A percentile compares a stretch with the other conserved stretches of the same genome.
Evolutionary conservation across 2,113 vertebrate species (phyloP).

Genomic region (Dromaius novaehollandiae): DNA sequence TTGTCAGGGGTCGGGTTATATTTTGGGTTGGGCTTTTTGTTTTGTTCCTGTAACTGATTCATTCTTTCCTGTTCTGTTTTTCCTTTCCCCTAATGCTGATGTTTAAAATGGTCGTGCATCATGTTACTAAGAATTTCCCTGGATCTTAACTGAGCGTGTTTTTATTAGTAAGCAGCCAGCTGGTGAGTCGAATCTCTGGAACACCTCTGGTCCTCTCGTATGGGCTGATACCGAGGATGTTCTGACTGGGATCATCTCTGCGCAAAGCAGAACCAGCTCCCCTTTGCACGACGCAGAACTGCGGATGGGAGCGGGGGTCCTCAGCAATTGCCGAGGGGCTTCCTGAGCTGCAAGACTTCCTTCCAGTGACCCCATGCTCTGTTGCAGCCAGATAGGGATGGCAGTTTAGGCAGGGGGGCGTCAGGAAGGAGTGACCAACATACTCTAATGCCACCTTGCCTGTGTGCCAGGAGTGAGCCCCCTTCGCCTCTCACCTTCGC

Average conservation of each 20-base stretch:
- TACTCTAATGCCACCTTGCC: no score
- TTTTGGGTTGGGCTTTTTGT: conserved; percentile 34
- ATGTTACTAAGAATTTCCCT: conserved; percentile 49
- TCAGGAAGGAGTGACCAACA: no score
- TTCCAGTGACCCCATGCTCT: no score
- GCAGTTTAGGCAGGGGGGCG: no score
- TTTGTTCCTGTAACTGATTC: conserved; percentile 38
- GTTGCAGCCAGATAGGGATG: no score
- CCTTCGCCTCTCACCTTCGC: no score
- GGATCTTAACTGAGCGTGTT: not conserved
- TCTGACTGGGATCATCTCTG: not conserved
- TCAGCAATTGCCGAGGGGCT: no score
- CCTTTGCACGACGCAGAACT: no score
- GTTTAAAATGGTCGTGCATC: conserved; percentile 24
- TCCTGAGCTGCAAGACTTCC: no score
- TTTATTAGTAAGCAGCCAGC: conserved; percentile 1
- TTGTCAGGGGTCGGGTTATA: conserved; percentile 15
- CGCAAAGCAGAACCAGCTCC: not conserved
- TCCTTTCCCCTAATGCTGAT: conserved; percentile 15
- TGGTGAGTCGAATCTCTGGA: not conserved
- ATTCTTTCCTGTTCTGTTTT: not conserved
- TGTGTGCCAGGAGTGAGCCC: no score
- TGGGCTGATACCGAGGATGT: not conserved
- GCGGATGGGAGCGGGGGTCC: no score
- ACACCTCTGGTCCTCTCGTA: not conserved